Evolutionary conservation across 2,888 invertebrate species (phyloP).

Genomic region (Synanthedon vespiformis): DNA sequence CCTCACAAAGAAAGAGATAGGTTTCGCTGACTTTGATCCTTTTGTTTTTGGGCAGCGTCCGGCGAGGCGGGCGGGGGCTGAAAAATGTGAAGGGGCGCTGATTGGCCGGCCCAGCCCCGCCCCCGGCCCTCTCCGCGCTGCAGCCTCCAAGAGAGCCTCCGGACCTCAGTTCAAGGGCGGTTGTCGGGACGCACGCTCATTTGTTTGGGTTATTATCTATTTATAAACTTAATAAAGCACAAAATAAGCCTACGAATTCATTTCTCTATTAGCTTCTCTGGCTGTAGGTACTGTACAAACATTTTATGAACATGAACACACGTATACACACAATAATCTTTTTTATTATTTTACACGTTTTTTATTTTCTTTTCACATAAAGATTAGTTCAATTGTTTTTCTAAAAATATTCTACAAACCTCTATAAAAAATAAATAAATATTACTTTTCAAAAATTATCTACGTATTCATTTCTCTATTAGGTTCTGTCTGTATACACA

Average conservation of each 20-base stretch:
- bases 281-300: background rate
- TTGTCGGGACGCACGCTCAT: conserved; percentile 42
- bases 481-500: background rate
- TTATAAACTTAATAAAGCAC: conserved; percentile 8
- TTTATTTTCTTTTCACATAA: no score
- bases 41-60: conserved; percentile 72
- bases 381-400: no score
- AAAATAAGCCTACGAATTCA: conserved; percentile 2
- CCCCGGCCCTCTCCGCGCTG: conserved; percentile 29
- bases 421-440: no score
- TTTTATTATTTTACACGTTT: no score
- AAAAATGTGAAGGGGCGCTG: conserved; percentile 68
- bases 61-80: conserved; percentile 67
- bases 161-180: conserved; percentile 63
- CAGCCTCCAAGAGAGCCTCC: conserved; percentile 22
- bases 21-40: conserved; percentile 71
- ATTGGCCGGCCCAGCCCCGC: conserved; percentile 58
- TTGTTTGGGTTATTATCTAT: conserved; percentile 42
- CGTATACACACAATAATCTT: no score
- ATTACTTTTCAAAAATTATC: background rate
- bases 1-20: conserved; percentile 71
- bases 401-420: no score
- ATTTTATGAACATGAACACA: no score
- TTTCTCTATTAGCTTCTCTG: no score
- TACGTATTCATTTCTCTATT: background rate